phyloP scores from a whole-genome alignment of 2,113 vertebrate species.

The Prolemur simus region DNA sequence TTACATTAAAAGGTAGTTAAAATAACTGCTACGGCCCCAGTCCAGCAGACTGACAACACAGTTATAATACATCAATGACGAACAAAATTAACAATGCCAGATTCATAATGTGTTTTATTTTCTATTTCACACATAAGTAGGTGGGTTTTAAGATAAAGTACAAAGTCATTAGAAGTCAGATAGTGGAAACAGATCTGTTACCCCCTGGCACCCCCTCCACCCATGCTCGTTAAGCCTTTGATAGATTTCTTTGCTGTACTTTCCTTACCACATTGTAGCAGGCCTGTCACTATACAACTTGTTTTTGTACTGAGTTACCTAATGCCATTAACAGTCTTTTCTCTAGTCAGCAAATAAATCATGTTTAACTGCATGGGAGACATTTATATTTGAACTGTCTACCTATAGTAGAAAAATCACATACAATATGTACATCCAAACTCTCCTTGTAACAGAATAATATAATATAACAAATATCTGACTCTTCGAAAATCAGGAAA shows the following conservation, averaged over 20 bases:
- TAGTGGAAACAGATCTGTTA: not conserved
- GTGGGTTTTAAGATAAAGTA: constrained; percentile 43
- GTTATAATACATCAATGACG: not conserved
- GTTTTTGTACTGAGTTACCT: not conserved
- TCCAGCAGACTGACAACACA: not conserved
- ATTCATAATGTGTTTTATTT: not conserved
- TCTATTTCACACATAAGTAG: not conserved
- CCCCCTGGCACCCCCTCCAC: not conserved
- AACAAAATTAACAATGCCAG: constrained; percentile 1
- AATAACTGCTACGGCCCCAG: not conserved
- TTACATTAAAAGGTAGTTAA: constrained; percentile 6
- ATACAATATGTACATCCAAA: not conserved
- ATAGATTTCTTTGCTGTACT: not conserved
- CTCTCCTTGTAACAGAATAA: not conserved
- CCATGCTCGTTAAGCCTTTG: not conserved
- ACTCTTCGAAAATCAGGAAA: not conserved
- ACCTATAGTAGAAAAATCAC: not conserved
- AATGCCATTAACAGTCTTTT: constrained; percentile 1
- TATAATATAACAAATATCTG: not conserved
- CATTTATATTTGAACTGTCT: constrained; percentile 29
- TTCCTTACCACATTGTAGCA: not conserved
- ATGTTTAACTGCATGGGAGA: not conserved
- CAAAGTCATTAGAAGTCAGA: constrained; percentile 16
- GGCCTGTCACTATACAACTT: not conserved
- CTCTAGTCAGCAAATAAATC: constrained; percentile 33